phyloP scores from a whole-genome alignment of 2,113 vertebrate species.

The Scartelaos histophorus region DNA sequence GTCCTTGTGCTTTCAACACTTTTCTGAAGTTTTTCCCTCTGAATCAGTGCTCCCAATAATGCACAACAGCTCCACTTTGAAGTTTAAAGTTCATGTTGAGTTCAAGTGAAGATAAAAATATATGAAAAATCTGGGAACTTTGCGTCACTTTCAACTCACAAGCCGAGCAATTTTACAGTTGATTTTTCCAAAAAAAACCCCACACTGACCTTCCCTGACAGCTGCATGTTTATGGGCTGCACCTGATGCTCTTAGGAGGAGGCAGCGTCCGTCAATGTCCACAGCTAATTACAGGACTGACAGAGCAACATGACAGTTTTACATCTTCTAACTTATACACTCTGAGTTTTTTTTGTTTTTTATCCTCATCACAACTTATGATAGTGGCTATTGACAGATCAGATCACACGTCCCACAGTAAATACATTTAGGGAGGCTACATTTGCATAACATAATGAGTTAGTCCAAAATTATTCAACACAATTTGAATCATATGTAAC shows the following conservation, averaged over 20 bases:
- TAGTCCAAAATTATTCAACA: not conserved
- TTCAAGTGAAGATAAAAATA: conserved; percentile 12
- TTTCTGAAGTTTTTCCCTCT: not conserved
- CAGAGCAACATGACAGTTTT: not conserved
- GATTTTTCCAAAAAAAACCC: not conserved
- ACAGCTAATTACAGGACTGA: not conserved
- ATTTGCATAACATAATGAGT: not conserved
- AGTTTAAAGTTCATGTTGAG: conserved; percentile 2
- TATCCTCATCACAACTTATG: not conserved
- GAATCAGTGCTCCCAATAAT: conserved; percentile 7
- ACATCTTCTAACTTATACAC: not conserved
- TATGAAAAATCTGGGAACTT: conserved; percentile 1
- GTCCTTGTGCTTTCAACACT: conserved; percentile 1
- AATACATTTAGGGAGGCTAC: not conserved
- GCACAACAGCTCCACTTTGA: conserved; percentile 3
- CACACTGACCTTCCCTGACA: not conserved
- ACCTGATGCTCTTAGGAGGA: not conserved
- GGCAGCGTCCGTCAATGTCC: not conserved
- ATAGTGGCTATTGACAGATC: not conserved
- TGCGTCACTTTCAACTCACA: not conserved
- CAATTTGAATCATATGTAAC: not conserved
- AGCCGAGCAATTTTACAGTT: not conserved
- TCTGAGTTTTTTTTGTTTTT: not conserved
- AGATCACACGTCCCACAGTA: not conserved
- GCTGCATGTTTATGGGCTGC: not conserved